These are phyloP conservation scores for Gymnobelideus leadbeateri DNA, from an alignment of 2,113 vertebrate species.

Conservation along the genomic window DNA sequence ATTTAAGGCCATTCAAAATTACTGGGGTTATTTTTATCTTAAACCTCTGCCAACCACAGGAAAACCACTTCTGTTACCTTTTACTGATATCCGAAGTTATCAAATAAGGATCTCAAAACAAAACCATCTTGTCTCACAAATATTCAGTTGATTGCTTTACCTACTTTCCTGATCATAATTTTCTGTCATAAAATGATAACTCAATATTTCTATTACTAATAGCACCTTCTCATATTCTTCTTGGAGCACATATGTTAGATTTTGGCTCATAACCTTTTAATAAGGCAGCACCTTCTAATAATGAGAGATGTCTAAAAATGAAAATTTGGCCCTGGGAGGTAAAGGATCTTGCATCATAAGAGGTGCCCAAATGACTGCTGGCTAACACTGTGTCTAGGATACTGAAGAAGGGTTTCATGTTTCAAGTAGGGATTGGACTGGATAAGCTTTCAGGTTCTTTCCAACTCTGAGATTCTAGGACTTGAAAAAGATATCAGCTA, in stretches of 20 bases:
- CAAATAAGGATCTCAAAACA: background rate
- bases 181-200: background rate
- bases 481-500: background rate
- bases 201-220: background rate
- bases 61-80: background rate
- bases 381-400: background rate
- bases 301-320: background rate
- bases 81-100: background rate
- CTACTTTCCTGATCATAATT: background rate
- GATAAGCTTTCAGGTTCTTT: background rate
- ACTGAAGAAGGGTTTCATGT: background rate
- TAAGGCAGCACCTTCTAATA: background rate
- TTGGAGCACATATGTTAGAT: background rate
- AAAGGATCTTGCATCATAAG: background rate
- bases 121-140: background rate
- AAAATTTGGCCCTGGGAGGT: background rate
- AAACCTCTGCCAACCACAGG: background rate
- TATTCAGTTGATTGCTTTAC: background rate
- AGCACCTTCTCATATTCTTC: background rate
- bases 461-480: background rate
- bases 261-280: background rate
- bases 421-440: background rate
- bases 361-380: too few relatives aligned
- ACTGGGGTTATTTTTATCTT: background rate
- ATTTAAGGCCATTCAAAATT: background rate